Evolutionary conservation across 1,140 invertebrate genomes (phyloP).

Genomic region (Nymphalis io): DNA sequence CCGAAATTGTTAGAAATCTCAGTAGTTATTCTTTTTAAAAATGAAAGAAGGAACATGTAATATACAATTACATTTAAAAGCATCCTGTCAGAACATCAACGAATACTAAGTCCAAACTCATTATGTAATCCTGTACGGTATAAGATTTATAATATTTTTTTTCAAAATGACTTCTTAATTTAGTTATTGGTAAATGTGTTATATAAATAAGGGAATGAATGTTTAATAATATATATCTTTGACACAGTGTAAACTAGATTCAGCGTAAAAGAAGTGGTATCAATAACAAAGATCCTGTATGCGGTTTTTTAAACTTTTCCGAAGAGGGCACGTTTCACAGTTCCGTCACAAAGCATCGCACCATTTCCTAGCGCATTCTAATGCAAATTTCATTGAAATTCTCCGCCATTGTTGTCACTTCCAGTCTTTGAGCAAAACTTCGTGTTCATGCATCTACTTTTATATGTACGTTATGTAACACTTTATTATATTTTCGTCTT

Average conservation of each 20-base stretch:
- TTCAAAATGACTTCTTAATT: too few relatives aligned
- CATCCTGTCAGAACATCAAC: too few relatives aligned
- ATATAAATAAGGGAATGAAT: too few relatives aligned
- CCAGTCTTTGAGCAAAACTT: conserved; percentile 30
- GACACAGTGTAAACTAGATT: conserved; percentile 16
- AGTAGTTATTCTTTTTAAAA: too few relatives aligned
- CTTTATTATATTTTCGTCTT: background rate
- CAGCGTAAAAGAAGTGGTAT: background rate
- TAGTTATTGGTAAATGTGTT: too few relatives aligned
- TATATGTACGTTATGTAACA: conserved; percentile 15
- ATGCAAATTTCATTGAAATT: conserved; percentile 38
- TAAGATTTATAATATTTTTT: too few relatives aligned
- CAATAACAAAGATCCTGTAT: conserved; percentile 16
- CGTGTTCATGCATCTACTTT: conserved; percentile 27
- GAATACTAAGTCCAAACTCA: too few relatives aligned
- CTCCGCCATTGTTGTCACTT: conserved; percentile 35
- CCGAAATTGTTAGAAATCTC: too few relatives aligned
- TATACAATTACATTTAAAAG: too few relatives aligned
- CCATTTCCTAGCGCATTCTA: conserved; percentile 37
- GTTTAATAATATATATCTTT: background rate
- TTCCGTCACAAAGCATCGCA: conserved; percentile 35
- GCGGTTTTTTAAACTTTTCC: conserved; percentile 26
- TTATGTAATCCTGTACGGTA: too few relatives aligned
- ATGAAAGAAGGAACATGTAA: too few relatives aligned
- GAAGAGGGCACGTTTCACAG: conserved; percentile 34